Evolutionary conservation across 2,888 invertebrate species (phyloP).

Genomic region (Coleophora flavipennella): DNA sequence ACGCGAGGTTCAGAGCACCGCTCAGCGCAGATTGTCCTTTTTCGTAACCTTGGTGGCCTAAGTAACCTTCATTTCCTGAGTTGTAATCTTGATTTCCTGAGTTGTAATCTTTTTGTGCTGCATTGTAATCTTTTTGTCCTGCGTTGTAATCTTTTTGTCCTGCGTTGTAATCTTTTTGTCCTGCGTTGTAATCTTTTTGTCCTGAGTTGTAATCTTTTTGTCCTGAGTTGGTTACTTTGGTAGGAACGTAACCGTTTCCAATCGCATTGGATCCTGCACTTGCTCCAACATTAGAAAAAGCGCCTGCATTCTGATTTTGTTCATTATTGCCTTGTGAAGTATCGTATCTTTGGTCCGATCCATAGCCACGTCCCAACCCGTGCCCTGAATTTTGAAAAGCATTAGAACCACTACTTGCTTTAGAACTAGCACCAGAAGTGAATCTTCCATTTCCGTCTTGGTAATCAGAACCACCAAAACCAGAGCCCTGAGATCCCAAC

Average conservation of each 20-base stretch:
- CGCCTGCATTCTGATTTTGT: too few species aligned
- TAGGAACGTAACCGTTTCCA: neutral
- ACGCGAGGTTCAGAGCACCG: constrained; percentile 44
- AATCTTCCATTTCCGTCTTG: neutral
- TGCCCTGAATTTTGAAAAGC: neutral
- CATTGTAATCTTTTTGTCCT: too few species aligned
- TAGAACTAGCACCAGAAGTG: neutral
- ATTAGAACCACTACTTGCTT: neutral
- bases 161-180: too few species aligned
- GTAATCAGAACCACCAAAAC: neutral
- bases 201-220: too few species aligned
- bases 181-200: too few species aligned
- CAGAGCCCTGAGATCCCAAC: neutral
- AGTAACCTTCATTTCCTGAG: too few species aligned
- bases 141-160: too few species aligned
- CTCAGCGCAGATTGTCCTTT: constrained; percentile 29
- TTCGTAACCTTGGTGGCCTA: constrained; percentile 6
- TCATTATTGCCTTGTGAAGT: too few species aligned
- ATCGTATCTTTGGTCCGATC: too few species aligned
- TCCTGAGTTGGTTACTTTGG: too few species aligned
- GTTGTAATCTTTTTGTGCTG: too few species aligned
- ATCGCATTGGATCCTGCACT: neutral
- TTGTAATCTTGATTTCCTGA: too few species aligned
- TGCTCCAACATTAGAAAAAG: neutral
- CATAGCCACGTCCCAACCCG: neutral